phyloP scores from a whole-genome alignment of 2,113 vertebrate genomes.

The Amblyopsis rosae region DNA sequence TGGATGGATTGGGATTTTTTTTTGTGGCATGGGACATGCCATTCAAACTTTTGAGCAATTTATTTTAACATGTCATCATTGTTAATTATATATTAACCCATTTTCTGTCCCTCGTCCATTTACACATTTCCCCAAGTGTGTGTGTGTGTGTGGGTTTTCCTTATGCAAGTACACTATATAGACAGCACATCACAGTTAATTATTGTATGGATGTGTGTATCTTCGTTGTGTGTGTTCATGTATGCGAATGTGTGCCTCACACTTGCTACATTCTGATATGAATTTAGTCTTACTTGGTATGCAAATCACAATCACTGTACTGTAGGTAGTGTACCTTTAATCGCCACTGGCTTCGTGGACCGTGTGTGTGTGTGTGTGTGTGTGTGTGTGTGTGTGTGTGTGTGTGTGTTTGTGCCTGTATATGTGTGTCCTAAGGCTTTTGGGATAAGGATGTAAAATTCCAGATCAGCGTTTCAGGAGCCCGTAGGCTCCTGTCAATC shows the following conservation, averaged over 20 bases:
- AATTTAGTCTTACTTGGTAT: slow-evolving; percentile 68
- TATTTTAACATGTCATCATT: not conserved
- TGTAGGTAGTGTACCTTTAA: slow-evolving; percentile 64
- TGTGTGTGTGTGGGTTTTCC: slow-evolving; percentile 29
- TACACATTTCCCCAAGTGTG: not conserved
- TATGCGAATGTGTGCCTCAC: slow-evolving; percentile 44
- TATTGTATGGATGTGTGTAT: not conserved
- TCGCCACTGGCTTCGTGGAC: slow-evolving; percentile 58
- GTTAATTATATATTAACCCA: too few species aligned
- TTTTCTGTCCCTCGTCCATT: too few species aligned
- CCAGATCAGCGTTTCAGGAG: slow-evolving; percentile 92
- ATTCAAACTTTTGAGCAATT: slow-evolving; percentile 52
- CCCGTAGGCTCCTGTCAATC: slow-evolving; percentile 95
- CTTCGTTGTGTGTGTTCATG: slow-evolving; percentile 1
- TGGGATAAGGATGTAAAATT: slow-evolving; percentile 98
- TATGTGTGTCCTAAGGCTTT: slow-evolving; percentile 74
- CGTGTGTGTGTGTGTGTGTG: slow-evolving; percentile 33
- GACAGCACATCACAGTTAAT: slow-evolving; percentile 64
- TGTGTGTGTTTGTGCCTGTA: slow-evolving; percentile 16
- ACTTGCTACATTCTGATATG: slow-evolving; percentile 65
- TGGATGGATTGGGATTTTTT: too few species aligned
- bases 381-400: slow-evolving; percentile 17
- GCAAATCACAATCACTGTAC: slow-evolving; percentile 69
- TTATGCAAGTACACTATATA: slow-evolving; percentile 52
- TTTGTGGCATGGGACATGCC: slow-evolving; percentile 70